phyloP scores from a whole-genome alignment of 2,888 invertebrate genomes.

The Drosophila differens region DNA sequence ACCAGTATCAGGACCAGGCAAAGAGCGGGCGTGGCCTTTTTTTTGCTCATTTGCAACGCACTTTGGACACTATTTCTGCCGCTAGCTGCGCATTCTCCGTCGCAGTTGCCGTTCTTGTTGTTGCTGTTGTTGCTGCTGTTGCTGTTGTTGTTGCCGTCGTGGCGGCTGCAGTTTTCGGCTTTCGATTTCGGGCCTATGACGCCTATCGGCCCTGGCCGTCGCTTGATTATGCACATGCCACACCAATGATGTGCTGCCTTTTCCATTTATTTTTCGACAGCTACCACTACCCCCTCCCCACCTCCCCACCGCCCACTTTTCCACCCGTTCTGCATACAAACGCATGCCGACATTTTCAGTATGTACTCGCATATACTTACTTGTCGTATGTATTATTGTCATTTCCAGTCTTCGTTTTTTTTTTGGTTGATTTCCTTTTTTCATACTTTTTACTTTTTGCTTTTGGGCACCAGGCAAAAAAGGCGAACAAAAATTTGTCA shows the following conservation, averaged over 20 bases:
- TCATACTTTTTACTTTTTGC: constrained; percentile 8
- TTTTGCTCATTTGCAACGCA: constrained; percentile 82
- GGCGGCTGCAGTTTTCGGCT: constrained; percentile 59
- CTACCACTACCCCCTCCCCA: background rate
- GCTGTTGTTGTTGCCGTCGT: constrained; percentile 6
- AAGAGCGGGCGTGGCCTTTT: constrained; percentile 83
- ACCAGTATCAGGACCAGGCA: constrained; percentile 20
- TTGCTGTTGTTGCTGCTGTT: background rate
- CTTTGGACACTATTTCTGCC: constrained; percentile 70
- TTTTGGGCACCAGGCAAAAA: constrained; percentile 29
- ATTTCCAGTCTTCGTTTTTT: constrained; percentile 21
- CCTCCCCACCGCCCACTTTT: background rate
- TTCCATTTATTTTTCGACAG: constrained; percentile 71
- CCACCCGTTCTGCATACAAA: constrained; percentile 16
- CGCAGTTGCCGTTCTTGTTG: background rate
- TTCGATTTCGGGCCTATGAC: constrained; percentile 63
- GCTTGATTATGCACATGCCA: constrained; percentile 78
- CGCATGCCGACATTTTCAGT: constrained; percentile 30
- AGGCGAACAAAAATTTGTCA: constrained; percentile 52
- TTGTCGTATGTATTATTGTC: constrained; percentile 24
- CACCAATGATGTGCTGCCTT: constrained; percentile 79
- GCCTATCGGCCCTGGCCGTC: constrained; percentile 50
- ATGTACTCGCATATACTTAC: constrained; percentile 48
- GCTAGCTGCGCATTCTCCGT: constrained; percentile 61
- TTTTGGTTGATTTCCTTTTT: constrained; percentile 22